phyloP scores from a whole-genome alignment of 2,797 vertebrate genomes.

The Aselliscus stoliczkanus region DNA sequence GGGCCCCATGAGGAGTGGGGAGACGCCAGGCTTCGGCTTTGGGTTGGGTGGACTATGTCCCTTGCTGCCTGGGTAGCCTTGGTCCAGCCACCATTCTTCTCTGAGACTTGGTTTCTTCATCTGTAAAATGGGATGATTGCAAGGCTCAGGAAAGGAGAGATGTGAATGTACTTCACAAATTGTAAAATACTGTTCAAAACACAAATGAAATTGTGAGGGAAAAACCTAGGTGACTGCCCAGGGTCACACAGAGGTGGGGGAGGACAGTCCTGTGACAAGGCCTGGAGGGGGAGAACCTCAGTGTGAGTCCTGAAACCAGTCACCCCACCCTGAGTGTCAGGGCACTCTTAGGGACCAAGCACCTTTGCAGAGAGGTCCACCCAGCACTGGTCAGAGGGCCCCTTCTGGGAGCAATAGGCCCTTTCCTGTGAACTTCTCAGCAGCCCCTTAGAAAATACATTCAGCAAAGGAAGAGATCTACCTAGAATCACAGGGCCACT shows the following conservation, averaged over 20 bases:
- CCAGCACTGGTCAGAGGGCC: not conserved
- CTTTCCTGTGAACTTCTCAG: not conserved
- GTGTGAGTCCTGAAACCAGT: not conserved
- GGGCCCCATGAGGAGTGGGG: not conserved
- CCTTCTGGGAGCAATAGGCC: not conserved
- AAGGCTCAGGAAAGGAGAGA: not conserved
- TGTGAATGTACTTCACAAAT: not conserved
- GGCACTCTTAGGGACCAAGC: too few species aligned
- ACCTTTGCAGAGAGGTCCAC: not conserved
- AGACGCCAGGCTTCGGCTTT: not conserved
- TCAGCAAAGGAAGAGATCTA: not conserved
- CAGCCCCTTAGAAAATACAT: not conserved
- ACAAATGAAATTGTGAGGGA: not conserved
- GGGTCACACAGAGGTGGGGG: not conserved
- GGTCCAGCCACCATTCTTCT: not conserved
- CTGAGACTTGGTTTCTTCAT: not conserved
- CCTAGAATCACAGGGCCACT: not conserved
- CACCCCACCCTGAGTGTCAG: fast-evolving
- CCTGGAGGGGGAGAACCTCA: not conserved
- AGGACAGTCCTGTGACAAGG: not conserved
- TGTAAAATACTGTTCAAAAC: not conserved
- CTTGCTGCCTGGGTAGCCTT: not conserved
- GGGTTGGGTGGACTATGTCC: not conserved
- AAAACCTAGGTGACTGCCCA: not conserved
- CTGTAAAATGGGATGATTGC: not conserved